Evolutionary conservation across 1,140 invertebrate genomes (phyloP).

Genomic region (Solen grandis): DNA sequence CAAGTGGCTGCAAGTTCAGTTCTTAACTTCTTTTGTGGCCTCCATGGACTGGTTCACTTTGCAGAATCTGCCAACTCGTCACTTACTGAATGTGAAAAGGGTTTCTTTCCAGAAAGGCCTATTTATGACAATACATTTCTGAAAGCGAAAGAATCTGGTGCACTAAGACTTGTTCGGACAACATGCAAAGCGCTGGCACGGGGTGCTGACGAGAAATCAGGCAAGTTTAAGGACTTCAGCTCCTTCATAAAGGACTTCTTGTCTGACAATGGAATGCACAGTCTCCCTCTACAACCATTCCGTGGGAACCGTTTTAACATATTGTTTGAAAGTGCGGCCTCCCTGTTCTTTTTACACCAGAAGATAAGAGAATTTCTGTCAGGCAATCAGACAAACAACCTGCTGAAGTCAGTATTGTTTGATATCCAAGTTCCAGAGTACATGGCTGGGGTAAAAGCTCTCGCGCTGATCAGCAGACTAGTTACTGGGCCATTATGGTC

Average conservation of each 20-base stretch:
- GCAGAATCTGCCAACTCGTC: constrained; percentile 30
- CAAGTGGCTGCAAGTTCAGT: constrained; percentile 16
- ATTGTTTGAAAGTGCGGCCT: constrained; percentile 33
- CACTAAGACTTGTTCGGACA: constrained; percentile 39
- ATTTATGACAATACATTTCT: constrained; percentile 29
- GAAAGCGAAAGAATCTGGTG: constrained; percentile 37
- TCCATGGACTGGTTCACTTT: constrained; percentile 46
- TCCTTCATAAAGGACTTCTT: constrained; percentile 8
- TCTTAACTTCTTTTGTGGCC: constrained; percentile 52
- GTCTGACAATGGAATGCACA: background rate
- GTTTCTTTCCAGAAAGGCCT: background rate
- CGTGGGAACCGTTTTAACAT: constrained; percentile 30
- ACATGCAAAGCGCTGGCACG: constrained; percentile 35
- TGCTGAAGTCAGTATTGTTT: constrained; percentile 23
- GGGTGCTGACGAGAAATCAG: constrained; percentile 13
- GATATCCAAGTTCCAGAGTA: constrained; percentile 25
- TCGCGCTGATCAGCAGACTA: constrained; percentile 14
- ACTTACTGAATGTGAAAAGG: constrained; percentile 25
- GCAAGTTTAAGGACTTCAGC: constrained; percentile 27
- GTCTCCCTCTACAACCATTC: constrained; percentile 2
- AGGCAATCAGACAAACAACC: constrained; percentile 14
- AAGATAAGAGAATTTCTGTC: constrained; percentile 11
- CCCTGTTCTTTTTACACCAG: constrained; percentile 22
- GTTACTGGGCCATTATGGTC: constrained; percentile 29
- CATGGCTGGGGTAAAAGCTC: constrained; percentile 15